These are phyloP conservation scores for Rhyacophila evoluta DNA, from an alignment of 2,888 invertebrate genomes.

Conservation along the genomic window DNA sequence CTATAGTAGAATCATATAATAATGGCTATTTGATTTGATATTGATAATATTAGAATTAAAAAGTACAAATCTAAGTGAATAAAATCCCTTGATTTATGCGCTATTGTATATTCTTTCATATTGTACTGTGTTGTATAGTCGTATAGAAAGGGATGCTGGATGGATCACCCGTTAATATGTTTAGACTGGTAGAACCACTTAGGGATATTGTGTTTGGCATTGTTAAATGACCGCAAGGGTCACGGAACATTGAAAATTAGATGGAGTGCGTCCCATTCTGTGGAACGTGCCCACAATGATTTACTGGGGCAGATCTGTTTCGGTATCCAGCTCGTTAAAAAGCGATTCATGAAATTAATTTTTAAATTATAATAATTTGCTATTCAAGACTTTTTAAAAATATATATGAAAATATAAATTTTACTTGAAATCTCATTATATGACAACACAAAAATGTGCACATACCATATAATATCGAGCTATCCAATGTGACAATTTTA, in stretches of 20 bases:
- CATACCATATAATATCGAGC: too few relatives aligned
- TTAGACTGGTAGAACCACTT: constrained; percentile 36
- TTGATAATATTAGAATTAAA: too few relatives aligned
- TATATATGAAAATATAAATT: too few relatives aligned
- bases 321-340: background rate
- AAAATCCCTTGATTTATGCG: background rate
- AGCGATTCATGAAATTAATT: background rate
- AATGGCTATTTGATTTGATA: too few relatives aligned
- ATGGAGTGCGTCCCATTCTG: constrained; percentile 41
- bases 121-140: background rate
- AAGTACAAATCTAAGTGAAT: background rate
- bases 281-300: constrained; percentile 3
- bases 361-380: too few relatives aligned
- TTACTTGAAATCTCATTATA: too few relatives aligned
- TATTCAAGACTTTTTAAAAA: too few relatives aligned
- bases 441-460: too few relatives aligned
- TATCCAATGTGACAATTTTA: too few relatives aligned
- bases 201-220: constrained; percentile 38
- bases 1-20: too few relatives aligned
- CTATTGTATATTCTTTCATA: background rate
- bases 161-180: constrained; percentile 34
- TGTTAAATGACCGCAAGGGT: constrained; percentile 34
- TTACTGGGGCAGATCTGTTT: background rate
- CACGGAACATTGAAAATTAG: constrained; percentile 41
- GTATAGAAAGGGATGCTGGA: constrained; percentile 25